Percentiles rank a stretch among this genome's conserved stretches.
Conservation (phyloP, 2,113 vertebrate species). For the Malurus cyaneus region DNA sequence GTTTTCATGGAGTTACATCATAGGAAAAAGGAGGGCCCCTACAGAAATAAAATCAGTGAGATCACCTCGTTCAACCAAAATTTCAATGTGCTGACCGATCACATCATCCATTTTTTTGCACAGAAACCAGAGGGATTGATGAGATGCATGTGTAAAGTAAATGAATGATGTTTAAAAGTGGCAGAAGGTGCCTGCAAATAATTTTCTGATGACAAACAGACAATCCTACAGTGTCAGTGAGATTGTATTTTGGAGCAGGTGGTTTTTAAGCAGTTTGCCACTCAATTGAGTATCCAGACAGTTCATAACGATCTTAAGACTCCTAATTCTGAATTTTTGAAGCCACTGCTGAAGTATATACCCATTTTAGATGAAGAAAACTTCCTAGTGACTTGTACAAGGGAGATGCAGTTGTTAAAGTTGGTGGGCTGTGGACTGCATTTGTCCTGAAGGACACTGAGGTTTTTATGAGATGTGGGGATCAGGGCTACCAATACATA, state of each 20-base stretch:
- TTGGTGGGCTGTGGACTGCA: neutral
- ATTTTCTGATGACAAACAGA: neutral
- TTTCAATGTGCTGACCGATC: neutral
- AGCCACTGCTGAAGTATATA: neutral
- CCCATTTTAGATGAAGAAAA: neutral
- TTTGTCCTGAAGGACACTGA: fast-evolving
- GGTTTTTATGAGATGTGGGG: neutral
- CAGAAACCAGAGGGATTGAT: neutral
- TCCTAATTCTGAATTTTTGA: neutral
- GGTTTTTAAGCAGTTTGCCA: neutral
- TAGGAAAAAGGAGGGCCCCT: neutral
- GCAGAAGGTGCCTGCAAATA: neutral
- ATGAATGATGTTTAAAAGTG: neutral
- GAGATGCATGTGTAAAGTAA: neutral
- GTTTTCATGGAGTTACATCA: neutral
- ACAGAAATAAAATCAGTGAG: neutral
- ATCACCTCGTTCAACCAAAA: neutral
- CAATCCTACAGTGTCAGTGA: neutral
- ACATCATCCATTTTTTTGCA: neutral
- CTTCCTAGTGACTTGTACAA: neutral
- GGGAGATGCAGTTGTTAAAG: neutral
- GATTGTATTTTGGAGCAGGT: neutral
- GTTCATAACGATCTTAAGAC: neutral
- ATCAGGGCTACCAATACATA: neutral
- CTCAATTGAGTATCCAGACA: neutral